Evolutionary conservation across 2,888 invertebrate genomes (phyloP).

Genomic region (Spilosoma lubricipeda): DNA sequence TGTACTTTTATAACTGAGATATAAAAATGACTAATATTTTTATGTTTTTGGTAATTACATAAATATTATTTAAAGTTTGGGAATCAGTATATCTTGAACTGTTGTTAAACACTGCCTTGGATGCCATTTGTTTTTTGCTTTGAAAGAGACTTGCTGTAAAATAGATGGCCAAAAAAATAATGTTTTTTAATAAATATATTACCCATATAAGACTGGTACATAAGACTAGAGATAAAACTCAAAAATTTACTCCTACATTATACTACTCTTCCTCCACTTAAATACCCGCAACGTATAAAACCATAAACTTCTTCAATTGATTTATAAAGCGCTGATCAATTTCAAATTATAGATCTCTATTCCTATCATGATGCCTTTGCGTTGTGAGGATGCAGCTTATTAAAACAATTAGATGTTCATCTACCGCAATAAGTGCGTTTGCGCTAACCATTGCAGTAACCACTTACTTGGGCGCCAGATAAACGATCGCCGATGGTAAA

Average conservation of each 20-base stretch:
- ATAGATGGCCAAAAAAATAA: neutral
- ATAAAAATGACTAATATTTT: neutral
- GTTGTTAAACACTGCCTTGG: neutral
- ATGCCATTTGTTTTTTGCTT: neutral
- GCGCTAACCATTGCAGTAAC: conserved; percentile 46
- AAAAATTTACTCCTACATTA: neutral
- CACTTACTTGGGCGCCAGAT: conserved; percentile 39
- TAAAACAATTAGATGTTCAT: conserved; percentile 78
- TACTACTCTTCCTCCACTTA: neutral
- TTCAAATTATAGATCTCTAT: conserved; percentile 25
- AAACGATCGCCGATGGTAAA: conserved; percentile 21
- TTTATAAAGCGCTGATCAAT: conserved; percentile 17
- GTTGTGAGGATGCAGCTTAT: conserved; percentile 77
- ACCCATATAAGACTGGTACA: too few species aligned
- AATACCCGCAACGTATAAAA: neutral
- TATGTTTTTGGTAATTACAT: neutral
- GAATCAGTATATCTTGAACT: neutral
- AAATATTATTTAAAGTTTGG: neutral
- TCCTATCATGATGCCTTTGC: conserved; percentile 54
- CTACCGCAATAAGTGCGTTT: conserved; percentile 54
- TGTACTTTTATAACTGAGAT: neutral
- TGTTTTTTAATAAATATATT: too few species aligned
- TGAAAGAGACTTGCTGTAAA: neutral
- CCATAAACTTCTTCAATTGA: conserved; percentile 4
- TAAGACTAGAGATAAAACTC: too few species aligned